Base-by-base conservation (phyloP, 2,113 vertebrate genomes). In the Taurulus bubalis region DNA sequence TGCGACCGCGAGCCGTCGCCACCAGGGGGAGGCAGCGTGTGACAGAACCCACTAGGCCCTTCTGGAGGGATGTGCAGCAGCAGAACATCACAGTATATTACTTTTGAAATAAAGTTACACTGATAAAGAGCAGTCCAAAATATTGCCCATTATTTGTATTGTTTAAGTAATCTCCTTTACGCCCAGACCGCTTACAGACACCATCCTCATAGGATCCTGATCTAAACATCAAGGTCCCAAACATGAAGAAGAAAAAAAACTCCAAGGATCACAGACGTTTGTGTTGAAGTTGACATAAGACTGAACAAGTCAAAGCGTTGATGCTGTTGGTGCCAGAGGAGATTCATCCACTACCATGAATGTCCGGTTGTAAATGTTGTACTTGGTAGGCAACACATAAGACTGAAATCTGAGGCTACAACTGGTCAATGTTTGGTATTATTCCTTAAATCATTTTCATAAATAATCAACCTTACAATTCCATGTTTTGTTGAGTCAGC, bases 1-100 rank as follows among this genome's bases (percentile, higher is more conserved):
- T 72, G 88, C 75, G 69, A 68, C 55, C 55, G 36, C 6, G 2
- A 4, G 0, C 16, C 26, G 24, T 14, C 2, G 15, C 83, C 94
- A 91, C 79, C 82, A 92, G 93, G 86, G 87, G 90, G 79, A 82
- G 90, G 91, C 90, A 93, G 38, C 71, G 24, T 15, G n/a, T 67
- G 32, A 45, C 36, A 10, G 22, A 9, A 53, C 14, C 20, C 12
- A 3, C 1, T 2, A 40, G 22, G 26, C 4, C 20, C 8, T 32
- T 1, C 26, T 26, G 8, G 18, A 80, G 24, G 1, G n/a, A 26
- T 36, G 24, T 26, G n/a, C 18, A n/a, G 24, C 10, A 60, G 20
- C 1, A 11, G n/a, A n/a, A n/a, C n/a, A n/a, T n/a, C n/a, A n/a
- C n/a, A n/a, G n/a, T n/a, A n/a, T n/a, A 24, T 47, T 24, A 47